Conservation (phyloP, 2,888 invertebrate species). For the Argynnis bischoffii region DNA sequence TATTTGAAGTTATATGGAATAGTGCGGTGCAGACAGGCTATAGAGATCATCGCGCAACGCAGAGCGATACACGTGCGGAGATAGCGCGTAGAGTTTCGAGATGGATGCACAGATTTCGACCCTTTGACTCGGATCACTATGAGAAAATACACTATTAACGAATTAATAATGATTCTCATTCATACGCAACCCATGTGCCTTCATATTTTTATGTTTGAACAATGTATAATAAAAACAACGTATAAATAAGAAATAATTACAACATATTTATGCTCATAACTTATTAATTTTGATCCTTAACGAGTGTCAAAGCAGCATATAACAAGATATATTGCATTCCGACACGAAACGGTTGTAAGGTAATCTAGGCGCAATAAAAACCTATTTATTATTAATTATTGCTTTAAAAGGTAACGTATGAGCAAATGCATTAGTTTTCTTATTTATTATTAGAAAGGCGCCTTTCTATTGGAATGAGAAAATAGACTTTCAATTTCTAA, state of each 20-base stretch:
- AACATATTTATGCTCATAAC: constrained; percentile 18
- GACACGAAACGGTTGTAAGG: constrained; percentile 30
- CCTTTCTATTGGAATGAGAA: constrained; percentile 36
- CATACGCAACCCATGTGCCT: not conserved
- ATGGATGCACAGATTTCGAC: constrained; percentile 58
- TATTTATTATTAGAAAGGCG: constrained; percentile 44
- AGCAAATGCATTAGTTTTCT: constrained; percentile 28
- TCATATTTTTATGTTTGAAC: not conserved
- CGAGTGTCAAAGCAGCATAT: constrained; percentile 4
- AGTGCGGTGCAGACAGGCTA: constrained; percentile 44
- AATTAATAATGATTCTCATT: constrained; percentile 20
- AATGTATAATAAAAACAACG: constrained; percentile 1
- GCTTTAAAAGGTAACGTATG: constrained; percentile 19
- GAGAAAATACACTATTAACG: constrained; percentile 48
- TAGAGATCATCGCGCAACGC: constrained; percentile 52
- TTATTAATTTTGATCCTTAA: constrained; percentile 24
- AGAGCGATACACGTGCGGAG: constrained; percentile 69
- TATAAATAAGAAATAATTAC: constrained; percentile 20
- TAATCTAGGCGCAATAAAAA: constrained; percentile 17
- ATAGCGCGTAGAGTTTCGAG: constrained; percentile 55
- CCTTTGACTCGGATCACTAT: constrained; percentile 60
- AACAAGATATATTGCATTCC: constrained; percentile 32
- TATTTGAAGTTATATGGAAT: constrained; percentile 40
- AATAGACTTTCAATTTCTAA: constrained; percentile 40
- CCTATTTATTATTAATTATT: constrained; percentile 24